Percentiles rank a stretch among this genome's conserved stretches.
These are phyloP conservation scores for Lepidotrigona ventralis DNA, from an alignment of 1,140 invertebrate species.

Conservation along the genomic window DNA sequence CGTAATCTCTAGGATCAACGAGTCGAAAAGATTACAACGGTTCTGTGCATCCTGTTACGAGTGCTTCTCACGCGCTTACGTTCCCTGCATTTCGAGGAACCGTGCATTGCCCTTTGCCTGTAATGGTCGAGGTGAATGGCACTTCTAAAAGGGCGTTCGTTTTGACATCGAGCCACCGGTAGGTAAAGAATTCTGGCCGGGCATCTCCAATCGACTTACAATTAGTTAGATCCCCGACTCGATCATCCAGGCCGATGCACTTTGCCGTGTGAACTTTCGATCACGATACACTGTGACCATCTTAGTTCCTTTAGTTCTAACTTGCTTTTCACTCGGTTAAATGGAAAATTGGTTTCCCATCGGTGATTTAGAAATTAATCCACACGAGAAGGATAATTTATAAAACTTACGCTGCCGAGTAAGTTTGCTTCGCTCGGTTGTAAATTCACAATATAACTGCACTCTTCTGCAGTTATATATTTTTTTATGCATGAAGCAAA, in stretches of 20 bases:
- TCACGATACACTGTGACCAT: not conserved
- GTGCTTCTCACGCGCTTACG: slow-evolving; percentile 16
- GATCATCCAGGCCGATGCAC: slow-evolving; percentile 21
- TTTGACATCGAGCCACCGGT: slow-evolving; percentile 12
- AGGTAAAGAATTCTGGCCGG: not conserved
- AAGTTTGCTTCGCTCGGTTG: too few species aligned
- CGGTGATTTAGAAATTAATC: too few species aligned
- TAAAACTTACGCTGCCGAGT: too few species aligned
- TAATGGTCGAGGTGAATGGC: slow-evolving; percentile 47
- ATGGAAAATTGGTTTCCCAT: not conserved
- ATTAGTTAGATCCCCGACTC: not conserved
- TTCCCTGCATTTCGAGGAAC: slow-evolving; percentile 51
- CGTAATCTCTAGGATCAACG: not conserved
- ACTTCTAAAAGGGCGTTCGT: slow-evolving; percentile 29
- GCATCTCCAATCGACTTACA: not conserved
- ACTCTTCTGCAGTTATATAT: too few species aligned
- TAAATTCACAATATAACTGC: too few species aligned
- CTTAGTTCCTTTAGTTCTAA: not conserved
- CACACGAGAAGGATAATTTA: too few species aligned
- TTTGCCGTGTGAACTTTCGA: not conserved
- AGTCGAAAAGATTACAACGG: slow-evolving; percentile 17
- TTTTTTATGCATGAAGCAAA: too few species aligned
- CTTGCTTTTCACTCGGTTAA: not conserved
- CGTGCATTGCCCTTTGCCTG: slow-evolving; percentile 58
- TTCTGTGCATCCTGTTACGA: slow-evolving; percentile 24